Conservation (phyloP, 2,113 vertebrate genomes). For the Syrrhaptes paradoxus region DNA sequence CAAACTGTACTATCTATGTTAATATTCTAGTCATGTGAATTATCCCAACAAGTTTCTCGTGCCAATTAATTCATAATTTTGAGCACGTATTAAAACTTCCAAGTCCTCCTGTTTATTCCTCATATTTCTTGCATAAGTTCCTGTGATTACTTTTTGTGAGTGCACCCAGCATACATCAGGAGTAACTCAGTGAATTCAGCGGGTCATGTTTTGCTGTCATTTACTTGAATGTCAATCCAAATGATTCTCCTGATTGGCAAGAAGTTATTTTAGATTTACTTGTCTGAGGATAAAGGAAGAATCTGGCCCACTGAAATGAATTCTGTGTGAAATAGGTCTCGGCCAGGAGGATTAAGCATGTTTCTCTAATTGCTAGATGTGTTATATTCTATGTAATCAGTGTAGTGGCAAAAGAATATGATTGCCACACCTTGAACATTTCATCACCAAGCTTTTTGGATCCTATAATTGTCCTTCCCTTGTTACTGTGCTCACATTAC, state of each 20-base stretch:
- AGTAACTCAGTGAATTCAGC: background rate
- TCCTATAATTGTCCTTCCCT: slow-evolving; percentile 15
- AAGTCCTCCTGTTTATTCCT: slow-evolving; percentile 45
- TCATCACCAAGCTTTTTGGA: slow-evolving; percentile 16
- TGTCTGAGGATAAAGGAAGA: background rate
- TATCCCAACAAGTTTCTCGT: slow-evolving; percentile 20
- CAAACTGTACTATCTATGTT: background rate
- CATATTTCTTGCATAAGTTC: slow-evolving; percentile 40
- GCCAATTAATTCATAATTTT: slow-evolving; percentile 55
- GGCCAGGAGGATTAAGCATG: slow-evolving; percentile 26
- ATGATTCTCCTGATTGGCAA: background rate
- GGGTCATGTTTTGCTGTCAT: background rate
- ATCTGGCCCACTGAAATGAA: slow-evolving; percentile 12
- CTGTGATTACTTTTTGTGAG: background rate
- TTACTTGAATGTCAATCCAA: background rate
- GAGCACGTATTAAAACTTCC: slow-evolving; percentile 45
- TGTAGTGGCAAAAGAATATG: slow-evolving; percentile 45
- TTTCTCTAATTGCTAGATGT: slow-evolving; percentile 61
- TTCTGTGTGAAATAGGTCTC: slow-evolving; percentile 38
- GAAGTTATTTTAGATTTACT: background rate
- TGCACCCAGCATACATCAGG: slow-evolving; percentile 14
- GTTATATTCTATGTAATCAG: slow-evolving; percentile 38
- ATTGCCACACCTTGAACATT: slow-evolving; percentile 33
- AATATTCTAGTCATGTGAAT: slow-evolving; percentile 43
- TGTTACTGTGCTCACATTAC: slow-evolving; percentile 11